Evolutionary conservation across 2,888 invertebrate genomes (phyloP), one percentile per base, ranked within the genome.

Genomic region (Drosophila paranaensis): DNA sequence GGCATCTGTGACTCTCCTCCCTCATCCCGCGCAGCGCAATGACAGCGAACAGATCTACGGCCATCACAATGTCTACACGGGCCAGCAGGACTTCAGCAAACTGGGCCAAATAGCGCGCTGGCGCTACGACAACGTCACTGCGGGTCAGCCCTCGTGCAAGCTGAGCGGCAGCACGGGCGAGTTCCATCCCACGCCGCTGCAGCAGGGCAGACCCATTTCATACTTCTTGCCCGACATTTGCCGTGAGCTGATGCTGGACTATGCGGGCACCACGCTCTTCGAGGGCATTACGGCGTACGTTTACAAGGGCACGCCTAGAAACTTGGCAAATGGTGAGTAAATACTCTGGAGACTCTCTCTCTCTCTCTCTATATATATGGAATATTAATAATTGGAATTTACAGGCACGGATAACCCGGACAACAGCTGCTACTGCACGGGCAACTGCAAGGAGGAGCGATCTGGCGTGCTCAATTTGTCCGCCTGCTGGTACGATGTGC

Each of bases 151-250:
- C 0, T 90, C 94, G 2, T 96, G 96, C 90, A 94, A 94, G 20
- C 82, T 97, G 0, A 93, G 93, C 55, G 97, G 97, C 14, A 96
- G 96, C 37, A 95, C 95, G 0, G 97, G 97, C 0, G 97, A 97
- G 93, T 95, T 97, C 89, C 95, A 96, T 90, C 95, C 95, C 0
- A 95, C 95, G 0, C 93, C 95, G 71, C 92, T 95, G 74, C 93
- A 93, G 0, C 95, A 94, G 79, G 93, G 94, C 3, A 93, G 93
- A 25, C 89, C 92, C 6, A 93, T 96, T n/a, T 91, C 93, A 25
- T 93, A 97, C 86, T 97, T 96, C 91, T 94, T 95, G 51, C 94
- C 96, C 0, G 97, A 97, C 89, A 93, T 97, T 73, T 97, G 97
- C 92, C 94, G 97, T 70, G 94, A 93, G 4, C 93, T 96, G 11